A percentile compares a stretch with the other conserved stretches of the same genome.
Evolutionary conservation across 2,888 invertebrate genomes (phyloP).

Genomic region (Clivina fossor): DNA sequence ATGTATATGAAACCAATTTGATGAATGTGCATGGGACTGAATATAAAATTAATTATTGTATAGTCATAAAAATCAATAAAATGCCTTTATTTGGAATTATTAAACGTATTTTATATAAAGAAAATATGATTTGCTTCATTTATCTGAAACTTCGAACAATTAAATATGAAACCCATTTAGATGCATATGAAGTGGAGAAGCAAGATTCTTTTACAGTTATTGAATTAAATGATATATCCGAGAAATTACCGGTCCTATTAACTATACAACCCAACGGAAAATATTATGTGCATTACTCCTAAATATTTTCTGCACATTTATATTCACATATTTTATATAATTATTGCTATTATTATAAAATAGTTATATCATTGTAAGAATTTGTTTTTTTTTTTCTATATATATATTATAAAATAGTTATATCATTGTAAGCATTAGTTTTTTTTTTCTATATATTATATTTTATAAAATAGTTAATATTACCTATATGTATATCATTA

Average conservation of each 20-base stretch:
- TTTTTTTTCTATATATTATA: too few relatives aligned
- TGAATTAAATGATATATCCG: not conserved
- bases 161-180: constrained; percentile 3
- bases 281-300: too few relatives aligned
- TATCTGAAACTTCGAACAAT: constrained; percentile 7
- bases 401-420: too few relatives aligned
- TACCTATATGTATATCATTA: too few relatives aligned
- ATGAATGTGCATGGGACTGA: constrained; percentile 8
- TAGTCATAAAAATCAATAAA: not conserved
- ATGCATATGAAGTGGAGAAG: constrained; percentile 6
- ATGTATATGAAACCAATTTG: constrained; percentile 5
- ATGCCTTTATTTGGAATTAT: constrained; percentile 10
- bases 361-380: too few relatives aligned
- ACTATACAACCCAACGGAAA: too few relatives aligned
- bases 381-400: too few relatives aligned
- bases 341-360: too few relatives aligned
- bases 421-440: too few relatives aligned
- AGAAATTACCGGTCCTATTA: constrained; percentile 1
- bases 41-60: constrained; percentile 14
- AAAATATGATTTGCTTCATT: constrained; percentile 5
- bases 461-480: too few relatives aligned
- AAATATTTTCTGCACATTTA: too few relatives aligned
- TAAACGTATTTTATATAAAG: constrained; percentile 7
- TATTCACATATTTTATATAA: too few relatives aligned
- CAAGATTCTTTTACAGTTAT: not conserved